phyloP scores from a whole-genome alignment of 2,888 invertebrate genomes.

The Amaurobius ferox region DNA sequence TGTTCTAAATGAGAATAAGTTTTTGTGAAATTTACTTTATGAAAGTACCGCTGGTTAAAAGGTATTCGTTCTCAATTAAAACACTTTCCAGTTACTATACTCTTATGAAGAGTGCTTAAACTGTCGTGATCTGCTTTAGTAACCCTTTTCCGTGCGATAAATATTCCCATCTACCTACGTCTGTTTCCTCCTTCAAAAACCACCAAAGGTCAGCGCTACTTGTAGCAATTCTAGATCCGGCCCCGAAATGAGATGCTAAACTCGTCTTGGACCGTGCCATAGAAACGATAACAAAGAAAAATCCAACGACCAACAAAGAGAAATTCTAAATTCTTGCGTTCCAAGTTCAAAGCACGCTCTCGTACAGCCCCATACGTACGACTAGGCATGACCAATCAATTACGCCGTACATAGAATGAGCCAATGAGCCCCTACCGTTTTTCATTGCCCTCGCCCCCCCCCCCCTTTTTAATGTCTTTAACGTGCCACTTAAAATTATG shows the following conservation, averaged over 20 bases:
- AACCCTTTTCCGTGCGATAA: background rate
- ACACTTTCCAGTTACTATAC: too few species aligned
- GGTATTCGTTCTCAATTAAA: too few species aligned
- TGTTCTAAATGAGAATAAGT: too few species aligned
- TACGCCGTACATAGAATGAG: conserved; percentile 5
- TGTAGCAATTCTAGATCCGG: background rate
- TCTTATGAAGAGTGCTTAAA: too few species aligned
- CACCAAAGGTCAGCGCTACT: background rate
- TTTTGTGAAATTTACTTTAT: too few species aligned
- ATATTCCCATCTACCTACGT: background rate
- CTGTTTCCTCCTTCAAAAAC: background rate
- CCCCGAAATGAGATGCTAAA: background rate
- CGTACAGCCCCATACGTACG: conserved; percentile 31
- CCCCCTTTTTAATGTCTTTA: conserved; percentile 34
- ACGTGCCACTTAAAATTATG: conserved; percentile 63
- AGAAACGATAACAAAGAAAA: too few species aligned
- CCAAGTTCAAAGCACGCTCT: conserved; percentile 44
- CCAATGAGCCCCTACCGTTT: conserved; percentile 34
- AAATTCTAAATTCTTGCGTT: background rate
- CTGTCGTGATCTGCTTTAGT: background rate
- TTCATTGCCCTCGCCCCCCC: conserved; percentile 27
- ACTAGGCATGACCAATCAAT: conserved; percentile 56
- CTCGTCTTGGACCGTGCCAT: background rate
- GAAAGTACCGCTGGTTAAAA: too few species aligned
- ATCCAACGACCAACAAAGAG: background rate